Evolutionary conservation across 2,113 vertebrate species (phyloP).

Genomic region (Callionymus lyra): DNA sequence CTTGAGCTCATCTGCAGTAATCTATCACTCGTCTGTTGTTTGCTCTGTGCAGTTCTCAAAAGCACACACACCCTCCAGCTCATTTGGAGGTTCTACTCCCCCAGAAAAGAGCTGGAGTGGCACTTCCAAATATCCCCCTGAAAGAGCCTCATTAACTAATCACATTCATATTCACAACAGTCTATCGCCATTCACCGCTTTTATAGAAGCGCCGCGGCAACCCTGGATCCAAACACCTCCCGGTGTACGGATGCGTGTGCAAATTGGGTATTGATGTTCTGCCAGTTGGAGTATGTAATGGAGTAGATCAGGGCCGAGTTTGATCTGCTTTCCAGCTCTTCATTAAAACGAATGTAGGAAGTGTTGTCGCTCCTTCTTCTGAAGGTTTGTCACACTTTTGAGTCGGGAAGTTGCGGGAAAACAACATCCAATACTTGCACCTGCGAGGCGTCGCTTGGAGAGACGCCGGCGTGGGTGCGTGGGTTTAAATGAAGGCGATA

Average conservation of each 20-base stretch:
- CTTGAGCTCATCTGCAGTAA: no score
- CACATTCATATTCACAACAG: constrained; percentile 39
- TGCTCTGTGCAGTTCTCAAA: constrained; percentile 11
- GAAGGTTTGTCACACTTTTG: background rate
- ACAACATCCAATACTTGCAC: constrained; percentile 3
- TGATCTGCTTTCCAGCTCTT: constrained; percentile 27
- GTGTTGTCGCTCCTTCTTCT: constrained; percentile 7
- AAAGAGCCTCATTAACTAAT: constrained; percentile 57
- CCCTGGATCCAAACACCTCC: constrained; percentile 17
- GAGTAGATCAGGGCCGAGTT: constrained; percentile 33
- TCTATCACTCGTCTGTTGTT: no score
- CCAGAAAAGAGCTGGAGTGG: constrained; percentile 10
- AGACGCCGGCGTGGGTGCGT: constrained; percentile 11
- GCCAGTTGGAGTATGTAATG: constrained; percentile 38
- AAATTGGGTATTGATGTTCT: constrained; percentile 46
- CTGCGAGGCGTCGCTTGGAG: constrained; percentile 25
- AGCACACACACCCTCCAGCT: constrained; percentile 8
- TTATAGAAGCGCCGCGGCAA: constrained; percentile 24
- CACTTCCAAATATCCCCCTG: constrained; percentile 32
- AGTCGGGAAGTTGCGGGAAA: constrained; percentile 4
- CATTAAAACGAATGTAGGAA: constrained; percentile 25
- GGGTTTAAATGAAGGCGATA: constrained; percentile 24
- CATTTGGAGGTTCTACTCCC: background rate
- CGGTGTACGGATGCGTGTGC: constrained; percentile 12
- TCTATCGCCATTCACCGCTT: constrained; percentile 31